Conservation (phyloP, 2,797 vertebrate genomes). For the Peromyscus nudipes region DNA sequence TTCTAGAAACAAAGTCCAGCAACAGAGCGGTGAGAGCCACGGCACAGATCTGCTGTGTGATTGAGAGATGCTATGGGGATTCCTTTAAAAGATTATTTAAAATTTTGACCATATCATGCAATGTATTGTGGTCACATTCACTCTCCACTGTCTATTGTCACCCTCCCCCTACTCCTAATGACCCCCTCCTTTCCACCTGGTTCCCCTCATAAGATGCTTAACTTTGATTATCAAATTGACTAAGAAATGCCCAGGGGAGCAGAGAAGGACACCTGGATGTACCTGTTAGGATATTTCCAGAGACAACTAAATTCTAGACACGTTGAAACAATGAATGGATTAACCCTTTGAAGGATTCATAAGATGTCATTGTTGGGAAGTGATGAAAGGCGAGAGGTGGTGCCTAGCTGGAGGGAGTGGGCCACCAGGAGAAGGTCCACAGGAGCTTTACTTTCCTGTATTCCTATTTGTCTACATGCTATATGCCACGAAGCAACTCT, state of each 20-base stretch:
- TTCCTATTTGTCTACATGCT: background rate
- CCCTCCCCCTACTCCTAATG: no score
- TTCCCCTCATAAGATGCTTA: no score
- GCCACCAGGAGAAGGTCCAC: background rate
- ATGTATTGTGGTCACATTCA: background rate
- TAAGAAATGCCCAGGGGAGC: background rate
- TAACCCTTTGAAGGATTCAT: background rate
- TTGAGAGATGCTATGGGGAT: background rate
- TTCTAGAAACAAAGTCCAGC: slow-evolving; percentile 34
- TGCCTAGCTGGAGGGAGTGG: background rate
- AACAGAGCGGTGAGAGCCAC: background rate
- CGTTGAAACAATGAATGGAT: background rate
- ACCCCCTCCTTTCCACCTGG: background rate
- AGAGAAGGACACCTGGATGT: background rate
- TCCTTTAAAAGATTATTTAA: background rate
- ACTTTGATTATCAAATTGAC: background rate
- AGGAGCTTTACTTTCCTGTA: background rate
- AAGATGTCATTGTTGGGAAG: background rate
- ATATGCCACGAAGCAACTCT: no score
- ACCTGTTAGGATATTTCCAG: background rate
- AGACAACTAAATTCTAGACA: background rate
- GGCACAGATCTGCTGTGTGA: background rate
- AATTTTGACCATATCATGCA: background rate
- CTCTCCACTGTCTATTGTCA: background rate
- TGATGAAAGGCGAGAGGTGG: background rate